Percentiles rank a stretch among this genome's conserved stretches.
These are phyloP conservation scores for Trididemnum miniatum DNA, from an alignment of 23 tunicate species.

Conservation along the genomic window DNA sequence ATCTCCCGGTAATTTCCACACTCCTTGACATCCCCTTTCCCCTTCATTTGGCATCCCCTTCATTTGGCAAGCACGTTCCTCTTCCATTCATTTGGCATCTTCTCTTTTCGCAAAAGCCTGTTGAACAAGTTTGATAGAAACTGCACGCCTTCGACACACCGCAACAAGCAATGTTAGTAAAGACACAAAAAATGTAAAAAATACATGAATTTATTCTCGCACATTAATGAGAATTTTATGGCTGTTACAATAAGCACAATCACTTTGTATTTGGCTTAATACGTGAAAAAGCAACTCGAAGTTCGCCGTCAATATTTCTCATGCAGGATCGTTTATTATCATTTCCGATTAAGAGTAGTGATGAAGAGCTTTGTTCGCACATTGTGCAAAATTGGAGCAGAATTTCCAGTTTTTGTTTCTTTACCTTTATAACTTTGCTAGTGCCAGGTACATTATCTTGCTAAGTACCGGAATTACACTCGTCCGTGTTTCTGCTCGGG, in stretches of 20 bases:
- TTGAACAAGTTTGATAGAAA: too few relatives aligned
- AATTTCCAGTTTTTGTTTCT: not conserved
- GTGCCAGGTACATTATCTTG: constrained; percentile 4
- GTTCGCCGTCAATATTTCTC: not conserved
- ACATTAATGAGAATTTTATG: not conserved
- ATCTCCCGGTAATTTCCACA: too few relatives aligned
- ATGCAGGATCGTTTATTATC: not conserved
- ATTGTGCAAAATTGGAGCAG: not conserved
- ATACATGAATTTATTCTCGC: not conserved
- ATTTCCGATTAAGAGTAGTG: not conserved
- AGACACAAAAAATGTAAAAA: not conserved
- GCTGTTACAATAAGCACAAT: not conserved
- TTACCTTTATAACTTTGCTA: not conserved
- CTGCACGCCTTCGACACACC: too few relatives aligned
- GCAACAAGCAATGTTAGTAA: not conserved
- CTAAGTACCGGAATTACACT: not conserved
- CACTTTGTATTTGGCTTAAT: not conserved
- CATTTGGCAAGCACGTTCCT: too few relatives aligned
- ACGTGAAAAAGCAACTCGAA: not conserved
- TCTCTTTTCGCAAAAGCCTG: too few relatives aligned
- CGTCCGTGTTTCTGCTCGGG: not conserved
- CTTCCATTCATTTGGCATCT: too few relatives aligned
- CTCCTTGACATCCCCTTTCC: too few relatives aligned
- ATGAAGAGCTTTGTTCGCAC: not conserved
- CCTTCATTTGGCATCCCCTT: too few relatives aligned